phyloP scores from a whole-genome alignment of 2,888 invertebrate species.

The Chaetoderma sp. region DNA sequence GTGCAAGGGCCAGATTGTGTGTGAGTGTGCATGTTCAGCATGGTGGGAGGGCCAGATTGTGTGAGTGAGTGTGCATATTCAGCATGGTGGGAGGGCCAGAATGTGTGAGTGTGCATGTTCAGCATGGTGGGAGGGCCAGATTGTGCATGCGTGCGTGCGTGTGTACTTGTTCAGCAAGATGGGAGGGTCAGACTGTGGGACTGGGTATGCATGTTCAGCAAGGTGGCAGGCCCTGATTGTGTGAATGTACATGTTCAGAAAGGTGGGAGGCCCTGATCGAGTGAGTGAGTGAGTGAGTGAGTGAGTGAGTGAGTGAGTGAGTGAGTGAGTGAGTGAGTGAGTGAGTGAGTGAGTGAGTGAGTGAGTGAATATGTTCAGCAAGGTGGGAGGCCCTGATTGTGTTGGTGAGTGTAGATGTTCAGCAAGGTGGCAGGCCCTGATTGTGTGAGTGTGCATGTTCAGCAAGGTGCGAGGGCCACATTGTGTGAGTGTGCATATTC shows the following conservation, averaged over 20 bases:
- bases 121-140: neutral
- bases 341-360: constrained; percentile 24
- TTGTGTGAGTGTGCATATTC: neutral
- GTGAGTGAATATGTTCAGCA: constrained; percentile 5
- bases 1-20: neutral
- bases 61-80: too few species aligned
- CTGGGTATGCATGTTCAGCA: neutral
- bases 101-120: constrained; percentile 9
- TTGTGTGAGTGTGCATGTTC: constrained; percentile 9
- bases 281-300: too few species aligned
- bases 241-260: too few species aligned
- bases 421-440: neutral
- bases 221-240: neutral
- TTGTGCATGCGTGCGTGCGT: constrained; percentile 2
- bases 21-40: too few species aligned
- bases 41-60: too few species aligned
- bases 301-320: too few species aligned
- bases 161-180: neutral
- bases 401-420: constrained; percentile 3
- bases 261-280: too few species aligned
- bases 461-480: too few species aligned
- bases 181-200: constrained; percentile 1
- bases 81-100: constrained; percentile 18
- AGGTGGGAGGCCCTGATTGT: neutral
- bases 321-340: neutral